Conservation (phyloP, 2,113 vertebrate species). For the Rhabdomys dilectus region DNA sequence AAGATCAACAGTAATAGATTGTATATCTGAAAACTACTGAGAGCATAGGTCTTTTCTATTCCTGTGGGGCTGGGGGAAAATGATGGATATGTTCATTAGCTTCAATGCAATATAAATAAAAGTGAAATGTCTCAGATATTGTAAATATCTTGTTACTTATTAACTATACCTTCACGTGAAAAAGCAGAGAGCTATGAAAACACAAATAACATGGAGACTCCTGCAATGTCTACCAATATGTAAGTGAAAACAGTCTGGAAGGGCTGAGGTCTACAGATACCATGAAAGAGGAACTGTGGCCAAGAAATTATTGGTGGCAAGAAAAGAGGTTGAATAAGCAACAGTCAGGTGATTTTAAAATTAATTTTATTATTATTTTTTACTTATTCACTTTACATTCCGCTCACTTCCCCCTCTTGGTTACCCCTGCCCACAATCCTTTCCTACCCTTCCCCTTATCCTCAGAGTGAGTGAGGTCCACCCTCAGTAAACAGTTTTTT, state of each 20-base stretch:
- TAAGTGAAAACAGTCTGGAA: background rate
- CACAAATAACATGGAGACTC: background rate
- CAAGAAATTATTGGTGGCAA: background rate
- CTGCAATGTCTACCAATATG: background rate
- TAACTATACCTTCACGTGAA: background rate
- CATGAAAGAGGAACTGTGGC: background rate
- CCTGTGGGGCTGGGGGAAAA: too few species aligned
- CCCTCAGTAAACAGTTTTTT: background rate
- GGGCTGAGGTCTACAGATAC: too few species aligned
- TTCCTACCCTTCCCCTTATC: background rate
- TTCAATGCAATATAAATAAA: background rate
- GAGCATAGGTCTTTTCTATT: background rate
- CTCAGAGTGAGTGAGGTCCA: too few species aligned
- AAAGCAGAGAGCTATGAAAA: background rate
- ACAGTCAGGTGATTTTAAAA: background rate
- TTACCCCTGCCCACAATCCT: too few species aligned
- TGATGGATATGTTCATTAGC: background rate
- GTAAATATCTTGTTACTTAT: background rate
- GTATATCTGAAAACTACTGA: background rate
- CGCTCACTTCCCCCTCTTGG: too few species aligned
- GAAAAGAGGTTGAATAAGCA: background rate
- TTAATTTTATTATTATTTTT: too few species aligned
- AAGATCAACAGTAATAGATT: background rate
- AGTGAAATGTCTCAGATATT: background rate
- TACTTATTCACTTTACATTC: background rate